These are phyloP conservation scores for Chrosomus eos DNA, from an alignment of 2,797 vertebrate genomes.

Conservation along the genomic window DNA sequence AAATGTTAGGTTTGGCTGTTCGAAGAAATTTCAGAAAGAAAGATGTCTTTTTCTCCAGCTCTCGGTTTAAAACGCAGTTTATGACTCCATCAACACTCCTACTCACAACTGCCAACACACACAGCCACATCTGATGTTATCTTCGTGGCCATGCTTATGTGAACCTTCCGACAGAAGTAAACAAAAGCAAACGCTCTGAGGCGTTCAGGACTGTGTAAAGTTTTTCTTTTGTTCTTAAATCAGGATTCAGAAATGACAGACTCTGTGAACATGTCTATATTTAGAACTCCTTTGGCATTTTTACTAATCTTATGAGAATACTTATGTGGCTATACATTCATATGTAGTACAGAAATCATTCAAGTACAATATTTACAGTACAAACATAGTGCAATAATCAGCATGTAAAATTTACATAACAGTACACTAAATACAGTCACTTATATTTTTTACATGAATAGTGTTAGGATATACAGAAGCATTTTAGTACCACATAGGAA, in stretches of 20 bases:
- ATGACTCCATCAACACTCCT: conserved; percentile 15
- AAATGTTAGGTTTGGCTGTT: conserved; percentile 23
- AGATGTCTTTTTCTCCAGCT: neutral
- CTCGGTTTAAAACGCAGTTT: neutral
- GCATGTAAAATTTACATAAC: neutral
- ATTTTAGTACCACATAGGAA: conserved; percentile 7
- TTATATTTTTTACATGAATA: conserved; percentile 20
- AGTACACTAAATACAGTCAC: neutral
- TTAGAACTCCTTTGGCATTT: neutral
- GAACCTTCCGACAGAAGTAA: conserved; percentile 8
- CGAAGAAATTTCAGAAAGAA: neutral
- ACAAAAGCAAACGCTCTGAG: neutral
- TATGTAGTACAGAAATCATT: conserved; percentile 23
- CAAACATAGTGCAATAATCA: conserved; percentile 28
- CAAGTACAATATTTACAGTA: conserved; percentile 15
- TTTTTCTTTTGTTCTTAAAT: neutral
- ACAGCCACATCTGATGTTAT: conserved; percentile 24
- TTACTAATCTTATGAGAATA: neutral
- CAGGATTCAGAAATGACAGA: neutral
- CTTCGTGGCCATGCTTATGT: neutral
- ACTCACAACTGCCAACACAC: conserved; percentile 34
- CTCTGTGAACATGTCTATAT: too few species aligned
- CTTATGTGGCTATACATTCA: conserved; percentile 19
- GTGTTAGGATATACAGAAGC: conserved; percentile 38
- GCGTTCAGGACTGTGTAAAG: neutral